Evolutionary conservation across 2,888 invertebrate genomes (phyloP), one percentile per base, ranked within the genome.

Genomic region (Phymatocera aterrima): DNA sequence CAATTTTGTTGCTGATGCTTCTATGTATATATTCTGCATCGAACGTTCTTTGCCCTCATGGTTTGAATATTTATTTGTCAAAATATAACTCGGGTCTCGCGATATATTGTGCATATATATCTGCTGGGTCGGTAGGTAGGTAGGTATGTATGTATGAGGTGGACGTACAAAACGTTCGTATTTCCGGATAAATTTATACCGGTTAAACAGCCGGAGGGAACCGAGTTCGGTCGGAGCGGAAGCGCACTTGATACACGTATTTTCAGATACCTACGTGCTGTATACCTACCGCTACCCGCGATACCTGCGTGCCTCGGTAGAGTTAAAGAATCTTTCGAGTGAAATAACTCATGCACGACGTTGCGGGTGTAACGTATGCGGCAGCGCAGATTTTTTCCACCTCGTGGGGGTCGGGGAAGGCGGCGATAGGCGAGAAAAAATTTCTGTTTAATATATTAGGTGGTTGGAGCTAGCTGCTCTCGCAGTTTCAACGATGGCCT

Each of bases 31-130:
- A 18, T 18, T 24, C 15, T 21, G 8, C 18, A 21, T 24, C 2
- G 10, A 46, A 21, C 6, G 6, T 8, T 57, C 10, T 28, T 6
- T 24, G 21, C 28, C 24, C 34, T 10, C 12, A 21, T 3, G 64
- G 64, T 21, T 12, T 64, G 18, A 64, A 64, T n/a, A 64, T 64
- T 64, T 64, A 64, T 64, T 37, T 64, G 18, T 18, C 18, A 37
- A 64, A 64, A 64, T 34, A 64, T 64, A 34, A 28, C 57, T n/a
- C 12, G 18, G 6, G 10, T 12, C 46, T 46, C 12, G 3, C 10
- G 40, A 1, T 64, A 21, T 34, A 34, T 34, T 64, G 37, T 64
- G 3, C 46, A 3, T 46, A 3, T 46, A 15, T 8, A 1, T 46
- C 46, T 12, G n/a, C n/a, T n/a, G 3, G 12, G 12, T 46, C 46